Evolutionary conservation across 2,888 invertebrate genomes (phyloP).

Genomic region (Sisyra nigra): DNA sequence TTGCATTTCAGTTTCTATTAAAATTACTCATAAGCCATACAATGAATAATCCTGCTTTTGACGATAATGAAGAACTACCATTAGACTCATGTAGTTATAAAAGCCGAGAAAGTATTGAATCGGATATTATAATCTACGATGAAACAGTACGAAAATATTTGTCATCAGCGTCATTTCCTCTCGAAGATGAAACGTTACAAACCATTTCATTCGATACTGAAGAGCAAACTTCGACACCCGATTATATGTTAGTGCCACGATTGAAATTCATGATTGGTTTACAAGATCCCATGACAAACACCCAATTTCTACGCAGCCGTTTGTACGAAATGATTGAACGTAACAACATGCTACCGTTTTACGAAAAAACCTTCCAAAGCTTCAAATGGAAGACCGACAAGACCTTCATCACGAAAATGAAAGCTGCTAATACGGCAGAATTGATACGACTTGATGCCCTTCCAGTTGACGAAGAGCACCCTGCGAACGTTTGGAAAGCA

Average conservation of each 20-base stretch:
- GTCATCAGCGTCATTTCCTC: neutral
- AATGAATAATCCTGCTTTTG: no score
- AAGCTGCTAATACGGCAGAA: slow-evolving; percentile 15
- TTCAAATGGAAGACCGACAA: slow-evolving; percentile 32
- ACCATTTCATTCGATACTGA: neutral
- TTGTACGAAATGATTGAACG: slow-evolving; percentile 4
- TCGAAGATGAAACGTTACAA: neutral
- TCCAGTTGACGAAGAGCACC: slow-evolving; percentile 17
- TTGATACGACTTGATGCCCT: slow-evolving; percentile 17
- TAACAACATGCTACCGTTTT: slow-evolving; percentile 42
- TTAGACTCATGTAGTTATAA: neutral
- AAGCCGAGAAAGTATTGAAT: slow-evolving; percentile 1
- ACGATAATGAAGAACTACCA: no score
- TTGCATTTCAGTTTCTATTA: no score
- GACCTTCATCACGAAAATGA: slow-evolving; percentile 18
- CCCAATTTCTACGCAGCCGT: neutral
- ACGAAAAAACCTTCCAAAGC: slow-evolving; percentile 34
- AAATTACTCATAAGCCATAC: no score
- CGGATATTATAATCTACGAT: neutral
- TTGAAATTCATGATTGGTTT: slow-evolving; percentile 6
- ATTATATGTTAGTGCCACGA: slow-evolving; percentile 6
- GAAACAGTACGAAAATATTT: neutral
- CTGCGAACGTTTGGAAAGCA: slow-evolving; percentile 19
- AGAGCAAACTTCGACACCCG: slow-evolving; percentile 1
- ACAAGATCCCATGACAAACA: neutral